A percentile compares a stretch with the other conserved stretches of the same genome.
Evolutionary conservation across 2,797 vertebrate species (phyloP).

Genomic region (Microhierax caerulescens): DNA sequence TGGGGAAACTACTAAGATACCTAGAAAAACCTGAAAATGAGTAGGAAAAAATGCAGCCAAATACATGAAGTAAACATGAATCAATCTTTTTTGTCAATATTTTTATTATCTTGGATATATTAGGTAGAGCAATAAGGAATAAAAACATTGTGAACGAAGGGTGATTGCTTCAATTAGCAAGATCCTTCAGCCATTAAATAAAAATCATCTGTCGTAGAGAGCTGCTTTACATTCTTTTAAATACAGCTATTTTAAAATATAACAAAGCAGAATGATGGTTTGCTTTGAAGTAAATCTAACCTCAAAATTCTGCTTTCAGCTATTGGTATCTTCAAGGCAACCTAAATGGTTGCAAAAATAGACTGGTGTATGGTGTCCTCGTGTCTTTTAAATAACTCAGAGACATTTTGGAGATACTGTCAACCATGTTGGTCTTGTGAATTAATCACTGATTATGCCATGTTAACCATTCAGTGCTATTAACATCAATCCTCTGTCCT

Average conservation of each 20-base stretch:
- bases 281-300: slow-evolving; percentile 50
- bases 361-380: not conserved
- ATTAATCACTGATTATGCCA: not conserved
- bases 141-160: not conserved
- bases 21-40: not conserved
- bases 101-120: not conserved
- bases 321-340: slow-evolving; percentile 12
- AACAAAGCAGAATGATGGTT: not conserved
- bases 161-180: slow-evolving; percentile 2
- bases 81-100: not conserved
- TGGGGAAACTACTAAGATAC: not conserved
- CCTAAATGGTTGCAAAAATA: not conserved
- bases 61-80: not conserved
- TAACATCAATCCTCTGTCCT: not conserved
- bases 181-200: slow-evolving; percentile 1
- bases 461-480: not conserved
- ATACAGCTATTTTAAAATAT: not conserved
- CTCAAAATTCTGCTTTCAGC: slow-evolving; percentile 29
- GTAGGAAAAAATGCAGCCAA: not conserved
- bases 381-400: not conserved
- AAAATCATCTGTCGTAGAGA: not conserved
- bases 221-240: slow-evolving; percentile 6
- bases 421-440: not conserved
- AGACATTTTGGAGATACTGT: not conserved
- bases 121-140: not conserved